These are phyloP conservation scores for Diuraphis noxia DNA, from an alignment of 1,140 invertebrate genomes.

Conservation along the genomic window DNA sequence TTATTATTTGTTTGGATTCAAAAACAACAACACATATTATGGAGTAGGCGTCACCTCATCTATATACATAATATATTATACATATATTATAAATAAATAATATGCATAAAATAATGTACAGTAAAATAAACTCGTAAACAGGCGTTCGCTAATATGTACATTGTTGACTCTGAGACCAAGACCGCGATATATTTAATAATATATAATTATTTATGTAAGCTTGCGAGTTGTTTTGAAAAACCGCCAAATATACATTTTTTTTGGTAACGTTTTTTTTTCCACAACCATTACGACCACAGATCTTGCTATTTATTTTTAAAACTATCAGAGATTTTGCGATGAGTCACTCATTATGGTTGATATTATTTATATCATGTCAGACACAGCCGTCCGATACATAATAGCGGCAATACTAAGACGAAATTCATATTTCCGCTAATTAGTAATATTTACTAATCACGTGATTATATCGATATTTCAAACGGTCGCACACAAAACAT, in stretches of 20 bases:
- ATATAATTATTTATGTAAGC: not conserved
- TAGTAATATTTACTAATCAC: not conserved
- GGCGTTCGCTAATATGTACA: not conserved
- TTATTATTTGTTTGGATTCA: not conserved
- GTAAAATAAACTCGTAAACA: constrained; percentile 9
- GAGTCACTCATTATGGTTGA: not conserved
- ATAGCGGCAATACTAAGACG: not conserved
- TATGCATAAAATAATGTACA: not conserved
- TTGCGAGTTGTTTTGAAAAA: not conserved
- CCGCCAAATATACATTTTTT: not conserved
- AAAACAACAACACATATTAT: not conserved
- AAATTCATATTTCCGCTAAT: not conserved
- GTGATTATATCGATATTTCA: not conserved
- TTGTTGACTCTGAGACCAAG: not conserved
- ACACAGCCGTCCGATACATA: not conserved
- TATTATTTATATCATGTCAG: not conserved
- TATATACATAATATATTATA: not conserved
- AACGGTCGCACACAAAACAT: not conserved
- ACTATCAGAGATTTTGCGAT: not conserved
- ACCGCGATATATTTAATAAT: not conserved
- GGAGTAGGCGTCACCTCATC: not conserved
- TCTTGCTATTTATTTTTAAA: not conserved
- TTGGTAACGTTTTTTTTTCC: not conserved
- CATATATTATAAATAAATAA: not conserved
- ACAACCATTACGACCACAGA: not conserved